These are phyloP conservation scores for Stichopus chloronotus DNA, from an alignment of 35 echinoderm and acorn worm species.

Conservation along the genomic window DNA sequence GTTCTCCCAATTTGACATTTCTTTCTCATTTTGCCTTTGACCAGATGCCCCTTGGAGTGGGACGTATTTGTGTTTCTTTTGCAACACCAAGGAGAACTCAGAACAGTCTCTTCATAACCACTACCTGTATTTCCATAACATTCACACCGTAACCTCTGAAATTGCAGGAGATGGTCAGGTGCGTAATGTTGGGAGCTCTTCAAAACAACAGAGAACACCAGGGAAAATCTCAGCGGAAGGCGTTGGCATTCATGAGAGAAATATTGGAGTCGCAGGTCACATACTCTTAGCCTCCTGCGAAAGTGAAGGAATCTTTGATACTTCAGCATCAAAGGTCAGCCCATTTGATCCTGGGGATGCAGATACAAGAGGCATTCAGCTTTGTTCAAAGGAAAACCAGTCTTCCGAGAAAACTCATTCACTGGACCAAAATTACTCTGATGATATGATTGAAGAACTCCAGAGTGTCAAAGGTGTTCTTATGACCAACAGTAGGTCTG, in stretches of 20 bases:
- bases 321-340: background rate
- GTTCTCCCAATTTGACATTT: background rate
- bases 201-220: background rate
- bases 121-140: slow-evolving; percentile 14
- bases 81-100: background rate
- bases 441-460: too few relatives aligned
- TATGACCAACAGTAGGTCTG: background rate
- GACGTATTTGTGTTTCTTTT: background rate
- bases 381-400: background rate
- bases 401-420: background rate
- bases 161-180: background rate
- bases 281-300: background rate
- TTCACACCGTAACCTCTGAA: background rate
- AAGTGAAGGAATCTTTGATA: background rate
- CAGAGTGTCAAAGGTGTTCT: too few relatives aligned
- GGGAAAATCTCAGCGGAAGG: background rate
- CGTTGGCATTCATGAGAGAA: background rate
- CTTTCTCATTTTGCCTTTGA: background rate
- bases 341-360: background rate
- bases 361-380: background rate
- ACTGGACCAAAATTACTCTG: too few relatives aligned
- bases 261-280: background rate
- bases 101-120: background rate
- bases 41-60: background rate
- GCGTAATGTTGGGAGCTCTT: background rate